Conservation (phyloP, 2,113 vertebrate genomes). For the Cinclus mexicanus region DNA sequence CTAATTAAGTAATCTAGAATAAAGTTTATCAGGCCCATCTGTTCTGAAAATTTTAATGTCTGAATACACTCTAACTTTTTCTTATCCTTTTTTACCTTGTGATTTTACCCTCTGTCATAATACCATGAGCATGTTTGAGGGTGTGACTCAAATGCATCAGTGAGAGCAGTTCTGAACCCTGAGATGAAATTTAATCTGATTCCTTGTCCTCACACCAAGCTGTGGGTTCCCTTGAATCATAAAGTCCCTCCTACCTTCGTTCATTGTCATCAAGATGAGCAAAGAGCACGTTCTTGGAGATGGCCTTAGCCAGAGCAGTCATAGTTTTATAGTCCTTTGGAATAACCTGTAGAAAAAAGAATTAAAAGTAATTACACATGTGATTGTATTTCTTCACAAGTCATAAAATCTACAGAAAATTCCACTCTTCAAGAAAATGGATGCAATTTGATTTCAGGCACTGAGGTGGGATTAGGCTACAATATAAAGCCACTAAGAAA, state of each 20-base stretch:
- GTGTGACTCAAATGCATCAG: neutral
- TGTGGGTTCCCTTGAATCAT: neutral
- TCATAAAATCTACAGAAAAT: neutral
- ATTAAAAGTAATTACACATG: neutral
- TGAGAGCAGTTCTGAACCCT: neutral
- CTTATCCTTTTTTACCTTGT: neutral
- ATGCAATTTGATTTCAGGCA: neutral
- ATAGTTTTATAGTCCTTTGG: slow-evolving; percentile 99
- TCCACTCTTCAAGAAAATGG: neutral
- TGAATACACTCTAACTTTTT: neutral
- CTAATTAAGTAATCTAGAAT: neutral
- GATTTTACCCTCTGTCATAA: neutral
- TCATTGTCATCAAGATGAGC: slow-evolving; percentile 97
- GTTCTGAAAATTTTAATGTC: neutral
- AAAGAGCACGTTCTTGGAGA: slow-evolving; percentile 97
- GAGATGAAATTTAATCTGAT: neutral
- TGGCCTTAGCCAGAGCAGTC: slow-evolving; percentile 96
- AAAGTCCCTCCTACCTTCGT: slow-evolving; percentile 84
- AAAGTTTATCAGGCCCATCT: neutral
- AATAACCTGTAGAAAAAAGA: slow-evolving; percentile 83
- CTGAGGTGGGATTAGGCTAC: neutral
- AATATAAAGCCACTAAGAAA: neutral
- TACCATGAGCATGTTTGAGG: neutral
- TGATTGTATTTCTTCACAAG: neutral
- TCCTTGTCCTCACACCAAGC: neutral